Base-by-base conservation (phyloP, 1,140 invertebrate species). In the Saxidomus purpurata region DNA sequence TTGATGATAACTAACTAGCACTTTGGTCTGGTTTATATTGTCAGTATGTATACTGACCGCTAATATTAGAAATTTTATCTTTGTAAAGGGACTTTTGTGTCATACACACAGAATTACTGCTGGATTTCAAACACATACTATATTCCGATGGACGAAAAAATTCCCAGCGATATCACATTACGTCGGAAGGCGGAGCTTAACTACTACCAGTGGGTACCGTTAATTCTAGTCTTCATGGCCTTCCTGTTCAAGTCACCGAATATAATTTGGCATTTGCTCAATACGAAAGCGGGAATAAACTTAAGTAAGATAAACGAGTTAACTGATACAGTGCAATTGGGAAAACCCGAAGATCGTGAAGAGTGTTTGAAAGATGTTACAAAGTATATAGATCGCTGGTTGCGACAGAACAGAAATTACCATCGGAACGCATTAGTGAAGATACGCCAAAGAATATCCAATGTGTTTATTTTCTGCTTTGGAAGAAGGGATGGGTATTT, bases 51-150 rank as follows among this genome's bases (percentile, higher is more conserved):
- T n/a, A n/a, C n/a, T n/a, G n/a, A n/a, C n/a, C n/a, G n/a, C n/a
- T n/a, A n/a, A n/a, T n/a, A n/a, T n/a, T n/a, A n/a, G n/a, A n/a
- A n/a, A n/a, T 43, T 15, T 43, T 76, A 61, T 79, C 11, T 38
- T 34, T 95, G 94, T 86, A 90, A 63, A n/a, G 90, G 87, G 28
- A 69, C 94, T 0, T 91, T 93, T 77, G 91, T 94, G 1, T 91
- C 93, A 34, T 96, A 95, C 82, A 97, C 98, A 93, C 98, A 99
- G 96, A 98, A 98, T 52, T 98, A 98, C 96, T 99, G 98, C 96
- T 99, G 98, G 98, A 98, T 99, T 94, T 98, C 99, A 94, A 99
- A 98, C 91, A 99, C 98, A 17, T 99, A 99, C 95, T 94, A 94
- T 77, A 92, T 95, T 34, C 92, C 93, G 0, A 91, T 92, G 77